A percentile compares a stretch with the other conserved stretches of the same genome.
Conservation (phyloP, 2,797 vertebrate species). For the Morelia viridis region DNA sequence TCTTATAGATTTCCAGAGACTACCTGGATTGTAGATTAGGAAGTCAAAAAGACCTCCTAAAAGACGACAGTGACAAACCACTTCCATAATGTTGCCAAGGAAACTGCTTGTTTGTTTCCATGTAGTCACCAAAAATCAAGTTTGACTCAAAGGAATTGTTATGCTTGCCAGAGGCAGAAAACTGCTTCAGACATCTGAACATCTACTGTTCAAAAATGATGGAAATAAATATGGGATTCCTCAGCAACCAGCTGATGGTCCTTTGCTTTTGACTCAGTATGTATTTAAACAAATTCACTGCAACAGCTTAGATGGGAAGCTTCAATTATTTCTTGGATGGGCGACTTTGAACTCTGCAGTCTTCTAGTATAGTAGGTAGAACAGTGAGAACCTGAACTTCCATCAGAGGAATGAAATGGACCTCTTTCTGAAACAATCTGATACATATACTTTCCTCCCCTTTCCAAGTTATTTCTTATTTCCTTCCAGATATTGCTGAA, state of each 20-base stretch:
- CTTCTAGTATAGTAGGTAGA: neutral
- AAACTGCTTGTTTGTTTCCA: neutral
- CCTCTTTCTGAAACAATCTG: neutral
- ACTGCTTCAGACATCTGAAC: neutral
- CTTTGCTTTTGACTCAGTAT: neutral
- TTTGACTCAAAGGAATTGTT: neutral
- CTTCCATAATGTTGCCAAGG: neutral
- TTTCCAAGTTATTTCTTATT: neutral
- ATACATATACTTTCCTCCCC: neutral
- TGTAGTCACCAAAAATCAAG: neutral
- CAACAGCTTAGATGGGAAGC: neutral
- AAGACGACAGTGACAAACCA: neutral
- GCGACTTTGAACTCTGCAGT: neutral
- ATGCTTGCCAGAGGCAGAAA: neutral
- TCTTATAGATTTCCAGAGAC: neutral
- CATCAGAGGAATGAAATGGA: neutral
- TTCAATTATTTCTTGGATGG: neutral
- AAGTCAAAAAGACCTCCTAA: neutral
- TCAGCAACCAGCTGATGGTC: neutral
- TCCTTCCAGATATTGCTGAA: neutral
- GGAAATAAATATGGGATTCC: neutral
- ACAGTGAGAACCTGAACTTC: neutral
- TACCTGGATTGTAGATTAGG: neutral
- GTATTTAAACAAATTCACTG: neutral
- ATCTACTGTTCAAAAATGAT: neutral